Evolutionary conservation across 2,113 vertebrate genomes (phyloP).

Genomic region (Trichomycterus rosablanca): DNA sequence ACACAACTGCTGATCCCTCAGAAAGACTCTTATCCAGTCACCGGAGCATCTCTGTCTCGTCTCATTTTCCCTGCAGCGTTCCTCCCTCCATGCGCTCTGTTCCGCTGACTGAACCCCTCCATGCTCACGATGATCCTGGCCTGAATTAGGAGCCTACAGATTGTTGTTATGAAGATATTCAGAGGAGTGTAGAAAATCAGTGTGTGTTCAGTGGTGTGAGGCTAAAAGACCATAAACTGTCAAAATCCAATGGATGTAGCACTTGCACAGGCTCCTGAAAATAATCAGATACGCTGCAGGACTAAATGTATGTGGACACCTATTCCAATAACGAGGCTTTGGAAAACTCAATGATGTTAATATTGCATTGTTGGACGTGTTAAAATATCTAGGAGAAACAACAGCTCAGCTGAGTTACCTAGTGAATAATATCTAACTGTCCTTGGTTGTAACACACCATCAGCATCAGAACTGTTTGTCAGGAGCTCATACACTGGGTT

Average conservation of each 20-base stretch:
- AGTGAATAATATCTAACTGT: too few species aligned
- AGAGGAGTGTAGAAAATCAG: conserved; percentile 2
- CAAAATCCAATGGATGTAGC: conserved; percentile 8
- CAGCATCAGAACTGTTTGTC: too few species aligned
- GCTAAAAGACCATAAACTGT: conserved; percentile 10
- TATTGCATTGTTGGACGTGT: too few species aligned
- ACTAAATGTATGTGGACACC: too few species aligned
- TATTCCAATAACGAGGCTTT: too few species aligned
- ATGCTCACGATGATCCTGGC: background rate
- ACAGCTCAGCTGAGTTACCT: too few species aligned
- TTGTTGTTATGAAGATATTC: conserved; percentile 28
- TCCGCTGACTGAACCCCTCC: conserved; percentile 11
- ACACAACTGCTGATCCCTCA: conserved; percentile 12
- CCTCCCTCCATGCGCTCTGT: conserved; percentile 37
- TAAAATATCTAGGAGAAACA: too few species aligned
- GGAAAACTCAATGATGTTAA: too few species aligned
- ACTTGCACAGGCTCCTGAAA: background rate
- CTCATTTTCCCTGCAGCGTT: conserved; percentile 46
- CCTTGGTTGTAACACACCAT: too few species aligned
- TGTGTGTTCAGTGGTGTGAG: conserved; percentile 6
- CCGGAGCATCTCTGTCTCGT: conserved; percentile 51
- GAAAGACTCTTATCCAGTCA: conserved; percentile 52
- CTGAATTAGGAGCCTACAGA: background rate
- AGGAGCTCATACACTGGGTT: too few species aligned
- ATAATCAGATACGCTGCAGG: background rate